Percentiles rank a stretch among this genome's conserved stretches.
phyloP scores from a whole-genome alignment of 2,797 vertebrate species.

The Morus bassanus region DNA sequence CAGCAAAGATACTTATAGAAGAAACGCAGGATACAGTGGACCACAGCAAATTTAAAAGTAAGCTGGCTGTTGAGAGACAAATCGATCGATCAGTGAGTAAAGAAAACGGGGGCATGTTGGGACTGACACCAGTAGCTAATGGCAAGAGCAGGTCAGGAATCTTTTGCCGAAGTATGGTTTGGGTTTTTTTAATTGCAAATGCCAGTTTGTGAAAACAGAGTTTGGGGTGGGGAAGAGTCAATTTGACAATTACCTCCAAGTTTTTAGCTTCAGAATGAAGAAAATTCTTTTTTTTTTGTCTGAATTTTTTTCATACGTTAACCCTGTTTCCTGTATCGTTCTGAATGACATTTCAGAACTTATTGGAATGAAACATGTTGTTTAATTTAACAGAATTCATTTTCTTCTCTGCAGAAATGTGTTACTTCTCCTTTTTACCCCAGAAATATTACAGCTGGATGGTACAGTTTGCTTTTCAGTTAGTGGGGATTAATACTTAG shows the following conservation, averaged over 20 bases:
- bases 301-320: not conserved
- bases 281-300: not conserved
- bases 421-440: not conserved
- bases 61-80: constrained; percentile 42
- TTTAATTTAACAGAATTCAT: not conserved
- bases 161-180: not conserved
- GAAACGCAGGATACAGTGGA: constrained; percentile 87
- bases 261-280: not conserved
- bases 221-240: not conserved
- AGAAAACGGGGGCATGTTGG: not conserved
- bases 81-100: not conserved
- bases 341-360: not conserved
- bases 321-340: not conserved
- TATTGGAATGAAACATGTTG: not conserved
- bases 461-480: not conserved
- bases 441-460: not conserved
- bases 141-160: not conserved
- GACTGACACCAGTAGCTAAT: not conserved
- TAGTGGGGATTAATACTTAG: not conserved
- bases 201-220: not conserved
- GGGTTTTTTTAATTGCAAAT: not conserved
- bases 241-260: not conserved
- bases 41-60: constrained; percentile 97
- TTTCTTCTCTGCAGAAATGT: not conserved
- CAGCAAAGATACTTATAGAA: constrained; percentile 92